Evolutionary conservation across 2,797 vertebrate species (phyloP).

Genomic region (Xenentodon cancila): DNA sequence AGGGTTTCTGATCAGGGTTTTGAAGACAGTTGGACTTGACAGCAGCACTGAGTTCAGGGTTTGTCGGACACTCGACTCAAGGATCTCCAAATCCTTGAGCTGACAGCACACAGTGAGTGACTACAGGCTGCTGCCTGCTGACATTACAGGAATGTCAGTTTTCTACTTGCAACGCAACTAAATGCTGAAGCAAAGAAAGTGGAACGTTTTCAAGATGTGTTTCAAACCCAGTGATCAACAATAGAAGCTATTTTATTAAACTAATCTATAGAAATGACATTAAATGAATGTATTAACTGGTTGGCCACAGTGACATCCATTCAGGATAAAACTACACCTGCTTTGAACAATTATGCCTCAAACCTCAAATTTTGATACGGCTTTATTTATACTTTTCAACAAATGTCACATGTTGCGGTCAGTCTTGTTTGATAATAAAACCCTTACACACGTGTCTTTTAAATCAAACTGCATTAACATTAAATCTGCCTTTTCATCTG

Average conservation of each 20-base stretch:
- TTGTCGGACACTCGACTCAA: slow-evolving; percentile 26
- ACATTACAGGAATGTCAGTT: slow-evolving; percentile 17
- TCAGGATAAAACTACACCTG: too few species aligned
- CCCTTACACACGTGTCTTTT: too few species aligned
- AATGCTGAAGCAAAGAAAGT: slow-evolving; percentile 1
- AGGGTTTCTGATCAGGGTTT: neutral
- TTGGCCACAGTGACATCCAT: too few species aligned
- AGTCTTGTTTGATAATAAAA: too few species aligned
- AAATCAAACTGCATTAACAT: too few species aligned
- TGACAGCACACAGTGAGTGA: slow-evolving; percentile 50
- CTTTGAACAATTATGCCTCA: too few species aligned
- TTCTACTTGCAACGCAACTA: slow-evolving; percentile 22
- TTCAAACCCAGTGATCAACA: neutral
- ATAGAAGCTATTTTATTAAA: neutral
- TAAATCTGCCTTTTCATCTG: too few species aligned
- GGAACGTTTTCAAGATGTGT: neutral
- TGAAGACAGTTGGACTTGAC: slow-evolving; percentile 21
- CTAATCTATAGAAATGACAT: too few species aligned
- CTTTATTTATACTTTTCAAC: too few species aligned
- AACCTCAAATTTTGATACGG: too few species aligned
- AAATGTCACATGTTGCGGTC: too few species aligned
- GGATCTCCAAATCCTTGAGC: slow-evolving; percentile 7
- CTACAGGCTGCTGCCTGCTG: slow-evolving; percentile 35
- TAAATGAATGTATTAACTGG: too few species aligned
- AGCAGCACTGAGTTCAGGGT: slow-evolving; percentile 19